A percentile compares a stretch with the other conserved stretches of the same genome.
phyloP scores from a whole-genome alignment of 2,113 vertebrate genomes.

The Artemisiospiza belli region DNA sequence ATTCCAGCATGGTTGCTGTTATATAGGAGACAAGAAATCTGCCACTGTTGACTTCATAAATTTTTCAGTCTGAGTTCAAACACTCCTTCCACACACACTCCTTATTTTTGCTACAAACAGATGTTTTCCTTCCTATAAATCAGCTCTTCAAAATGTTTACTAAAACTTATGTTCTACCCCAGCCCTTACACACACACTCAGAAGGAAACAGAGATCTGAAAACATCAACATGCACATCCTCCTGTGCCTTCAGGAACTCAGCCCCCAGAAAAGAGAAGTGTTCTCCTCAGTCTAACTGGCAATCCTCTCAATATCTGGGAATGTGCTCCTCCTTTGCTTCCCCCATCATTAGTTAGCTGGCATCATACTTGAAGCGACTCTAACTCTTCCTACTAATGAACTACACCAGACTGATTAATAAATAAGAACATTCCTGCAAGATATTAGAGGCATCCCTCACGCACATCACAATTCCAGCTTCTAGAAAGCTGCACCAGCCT shows the following conservation, averaged over 20 bases:
- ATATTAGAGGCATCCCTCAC: background rate
- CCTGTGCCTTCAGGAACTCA: background rate
- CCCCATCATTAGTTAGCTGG: background rate
- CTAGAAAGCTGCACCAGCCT: background rate
- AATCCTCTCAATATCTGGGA: background rate
- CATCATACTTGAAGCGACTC: background rate
- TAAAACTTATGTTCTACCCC: background rate
- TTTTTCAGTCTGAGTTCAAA: background rate
- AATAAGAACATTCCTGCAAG: background rate
- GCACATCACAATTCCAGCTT: background rate
- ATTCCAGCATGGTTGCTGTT: background rate
- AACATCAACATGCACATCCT: background rate
- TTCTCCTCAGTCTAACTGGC: background rate
- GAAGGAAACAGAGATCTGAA: background rate
- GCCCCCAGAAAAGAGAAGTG: background rate
- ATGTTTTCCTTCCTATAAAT: background rate
- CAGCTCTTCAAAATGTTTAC: background rate
- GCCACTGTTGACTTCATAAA: background rate
- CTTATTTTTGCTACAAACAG: background rate
- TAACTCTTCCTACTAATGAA: background rate
- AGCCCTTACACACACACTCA: background rate
- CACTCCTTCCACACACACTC: background rate
- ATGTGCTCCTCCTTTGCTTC: background rate
- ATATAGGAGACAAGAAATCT: background rate
- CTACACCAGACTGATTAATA: rapidly evolving